Evolutionary conservation across 2,888 invertebrate genomes (phyloP).

Genomic region (Lordiphosa andalusiaca): DNA sequence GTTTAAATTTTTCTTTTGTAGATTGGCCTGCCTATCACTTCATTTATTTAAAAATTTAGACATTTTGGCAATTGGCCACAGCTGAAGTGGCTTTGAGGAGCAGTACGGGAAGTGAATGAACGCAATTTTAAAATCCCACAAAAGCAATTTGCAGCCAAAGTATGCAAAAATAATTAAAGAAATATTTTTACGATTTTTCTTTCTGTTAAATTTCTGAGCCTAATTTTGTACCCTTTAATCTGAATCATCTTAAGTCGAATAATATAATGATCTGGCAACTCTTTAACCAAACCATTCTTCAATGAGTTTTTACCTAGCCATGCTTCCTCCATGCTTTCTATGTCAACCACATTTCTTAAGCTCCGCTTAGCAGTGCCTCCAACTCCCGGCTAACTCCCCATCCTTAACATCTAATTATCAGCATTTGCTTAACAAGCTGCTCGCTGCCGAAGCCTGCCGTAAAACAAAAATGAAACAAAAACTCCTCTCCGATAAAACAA

Average conservation of each 20-base stretch:
- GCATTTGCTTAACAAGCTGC: conserved; percentile 55
- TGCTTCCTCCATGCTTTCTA: conserved; percentile 19
- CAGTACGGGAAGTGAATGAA: not conserved
- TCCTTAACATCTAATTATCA: conserved; percentile 58
- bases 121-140: too few species aligned
- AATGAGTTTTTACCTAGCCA: conserved; percentile 5
- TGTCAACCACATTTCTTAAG: conserved; percentile 23
- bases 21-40: conserved; percentile 36
- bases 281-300: not conserved
- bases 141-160: too few species aligned
- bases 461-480: not conserved
- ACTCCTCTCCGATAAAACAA: too few species aligned
- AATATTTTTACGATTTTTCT: too few species aligned
- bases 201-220: too few species aligned
- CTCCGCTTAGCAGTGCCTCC: too few species aligned
- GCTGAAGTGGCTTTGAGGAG: conserved; percentile 19
- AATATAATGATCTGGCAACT: too few species aligned
- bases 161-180: too few species aligned
- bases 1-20: conserved; percentile 15
- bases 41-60: conserved; percentile 63
- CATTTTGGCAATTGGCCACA: conserved; percentile 53
- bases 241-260: too few species aligned
- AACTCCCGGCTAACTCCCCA: not conserved
- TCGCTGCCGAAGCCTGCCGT: conserved; percentile 21
- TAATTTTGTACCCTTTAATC: too few species aligned